Percentiles rank a stretch among this genome's conserved stretches.
These are phyloP conservation scores for Hyposoter dolosus DNA, from an alignment of 2,888 invertebrate species.

Conservation along the genomic window DNA sequence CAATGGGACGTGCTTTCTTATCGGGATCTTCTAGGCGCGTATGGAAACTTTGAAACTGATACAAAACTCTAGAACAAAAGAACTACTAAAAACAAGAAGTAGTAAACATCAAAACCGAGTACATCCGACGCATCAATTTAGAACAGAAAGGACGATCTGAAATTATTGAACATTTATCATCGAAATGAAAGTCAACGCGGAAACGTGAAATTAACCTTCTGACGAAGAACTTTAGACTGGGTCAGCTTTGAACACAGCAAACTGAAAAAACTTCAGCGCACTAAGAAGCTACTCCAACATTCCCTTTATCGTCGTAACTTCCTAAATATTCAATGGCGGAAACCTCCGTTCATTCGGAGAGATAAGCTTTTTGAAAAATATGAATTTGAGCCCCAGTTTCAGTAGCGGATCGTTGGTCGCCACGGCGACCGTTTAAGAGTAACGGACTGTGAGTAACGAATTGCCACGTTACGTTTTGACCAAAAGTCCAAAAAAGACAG, in stretches of 20 bases:
- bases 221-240: not conserved
- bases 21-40: not conserved
- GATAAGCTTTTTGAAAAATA: not conserved
- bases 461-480: not conserved
- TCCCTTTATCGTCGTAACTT: not conserved
- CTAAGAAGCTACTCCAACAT: not conserved
- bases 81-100: not conserved
- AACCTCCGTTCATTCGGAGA: not conserved
- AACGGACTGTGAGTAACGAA: not conserved
- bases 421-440: not conserved
- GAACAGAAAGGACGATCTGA: not conserved
- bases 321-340: slow-evolving; percentile 1
- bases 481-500: not conserved
- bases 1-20: not conserved
- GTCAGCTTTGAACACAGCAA: not conserved
- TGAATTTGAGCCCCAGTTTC: not conserved
- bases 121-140: not conserved
- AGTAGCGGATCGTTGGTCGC: slow-evolving; percentile 4
- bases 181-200: not conserved
- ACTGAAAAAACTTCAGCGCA: not conserved
- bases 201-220: not conserved
- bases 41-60: not conserved
- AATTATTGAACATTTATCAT: not conserved
- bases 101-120: not conserved
- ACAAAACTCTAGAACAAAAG: not conserved